Percentiles rank a stretch among this genome's conserved stretches.
Conservation (phyloP, 2,797 vertebrate genomes). For the Ctenopoma multispine region DNA sequence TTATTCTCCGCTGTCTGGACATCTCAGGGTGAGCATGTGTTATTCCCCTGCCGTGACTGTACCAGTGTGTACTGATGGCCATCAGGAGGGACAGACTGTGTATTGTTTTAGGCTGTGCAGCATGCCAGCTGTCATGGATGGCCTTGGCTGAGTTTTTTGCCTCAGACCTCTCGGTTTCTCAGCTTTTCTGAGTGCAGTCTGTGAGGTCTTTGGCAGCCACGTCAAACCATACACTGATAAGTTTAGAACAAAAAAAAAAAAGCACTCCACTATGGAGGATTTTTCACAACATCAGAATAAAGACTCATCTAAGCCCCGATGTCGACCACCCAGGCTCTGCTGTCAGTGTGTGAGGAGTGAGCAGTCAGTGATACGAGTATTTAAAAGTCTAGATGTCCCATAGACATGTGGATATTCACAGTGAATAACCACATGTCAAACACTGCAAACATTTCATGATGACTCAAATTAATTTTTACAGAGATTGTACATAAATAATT, state of each 20-base stretch:
- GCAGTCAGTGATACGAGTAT: conserved; percentile 8
- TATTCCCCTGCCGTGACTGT: conserved; percentile 64
- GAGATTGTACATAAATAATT: not conserved
- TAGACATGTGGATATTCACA: not conserved
- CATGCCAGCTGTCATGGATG: conserved; percentile 76
- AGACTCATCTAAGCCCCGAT: conserved; percentile 24
- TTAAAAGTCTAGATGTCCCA: not conserved
- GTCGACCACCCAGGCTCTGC: conserved; percentile 57
- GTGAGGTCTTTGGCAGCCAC: conserved; percentile 68
- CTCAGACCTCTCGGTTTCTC: conserved; percentile 51
- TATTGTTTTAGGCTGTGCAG: conserved; percentile 77
- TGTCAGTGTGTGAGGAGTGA: conserved; percentile 26
- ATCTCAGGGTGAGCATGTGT: conserved; percentile 63
- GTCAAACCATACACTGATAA: conserved; percentile 67
- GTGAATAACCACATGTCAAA: not conserved
- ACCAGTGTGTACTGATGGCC: conserved; percentile 69
- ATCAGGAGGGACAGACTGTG: conserved; percentile 74
- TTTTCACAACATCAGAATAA: conserved; percentile 42
- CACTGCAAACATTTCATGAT: not conserved
- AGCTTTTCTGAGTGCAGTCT: conserved; percentile 51
- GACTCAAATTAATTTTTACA: not conserved
- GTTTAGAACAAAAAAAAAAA: conserved; percentile 53
- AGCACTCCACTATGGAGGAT: not conserved
- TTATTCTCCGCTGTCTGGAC: conserved; percentile 80
- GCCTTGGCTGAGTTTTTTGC: conserved; percentile 67